Base-by-base conservation (phyloP, 2,113 vertebrate genomes). In the Sinocyclocheilus anophthalmus region DNA sequence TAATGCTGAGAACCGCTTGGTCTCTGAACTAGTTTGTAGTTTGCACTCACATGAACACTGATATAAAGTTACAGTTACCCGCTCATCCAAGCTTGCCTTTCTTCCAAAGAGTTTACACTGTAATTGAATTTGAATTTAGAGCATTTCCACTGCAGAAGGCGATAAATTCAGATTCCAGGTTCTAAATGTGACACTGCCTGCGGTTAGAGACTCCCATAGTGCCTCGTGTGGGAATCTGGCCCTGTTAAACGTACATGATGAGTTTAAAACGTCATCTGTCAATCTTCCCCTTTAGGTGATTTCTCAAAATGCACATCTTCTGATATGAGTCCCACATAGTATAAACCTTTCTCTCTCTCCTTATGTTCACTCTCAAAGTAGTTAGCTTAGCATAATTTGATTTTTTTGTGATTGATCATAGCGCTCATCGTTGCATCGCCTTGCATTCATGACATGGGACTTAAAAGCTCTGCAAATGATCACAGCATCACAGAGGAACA, bases 321-420 rank as follows among this genome's bases (percentile, higher is more conserved):
- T 55, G 85, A 85, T 87, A 86, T 86, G 84, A 86, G 33, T 39
- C 70, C 79, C 63, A 69, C 72, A 85, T 87, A 37, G 84, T 57
- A 55, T 53, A 83, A 72, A 84, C 70, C 30, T 33, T n/a, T 87
- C 84, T 75, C 72, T 84, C 65, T 42, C 30, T 86, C 85, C 86
- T 42, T 82, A 22, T 83, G 26, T 70, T 87, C 72, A 84, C 80
- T 83, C 84, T 88, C 65, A 39, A 14, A 83, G 86, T 84, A 88
- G 83, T 91, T 90, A 87, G 77, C 84, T 89, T 91, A 91, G 85
- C 72, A 79, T 89, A 91, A 91, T 90, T 85, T 13, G 80, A 77
- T 89, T 90, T 87, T 67, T 76, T 83, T 88, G 65, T 87, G 82
- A 87, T 87, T 85, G 88, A 90, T 87, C 86, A 84, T 33, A 59